These are phyloP conservation scores for Tokudaia tokunoshimensis DNA, from an alignment of 2,797 vertebrate genomes.

Conservation along the genomic window DNA sequence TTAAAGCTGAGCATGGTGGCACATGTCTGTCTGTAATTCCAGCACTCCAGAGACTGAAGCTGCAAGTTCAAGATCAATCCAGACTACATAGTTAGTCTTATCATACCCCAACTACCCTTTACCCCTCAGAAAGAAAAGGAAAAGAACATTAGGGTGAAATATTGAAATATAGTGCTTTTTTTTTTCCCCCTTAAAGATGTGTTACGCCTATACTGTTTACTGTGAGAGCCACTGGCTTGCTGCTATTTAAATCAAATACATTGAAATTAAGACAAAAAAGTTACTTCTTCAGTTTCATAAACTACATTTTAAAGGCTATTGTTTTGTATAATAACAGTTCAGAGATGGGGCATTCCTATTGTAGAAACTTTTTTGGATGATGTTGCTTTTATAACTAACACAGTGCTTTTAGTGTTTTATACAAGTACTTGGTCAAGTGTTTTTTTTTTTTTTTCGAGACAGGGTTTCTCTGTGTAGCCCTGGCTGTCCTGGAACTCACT, in stretches of 20 bases:
- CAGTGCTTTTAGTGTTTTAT: background rate
- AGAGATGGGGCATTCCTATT: background rate
- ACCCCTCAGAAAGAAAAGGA: background rate
- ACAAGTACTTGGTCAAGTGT: background rate
- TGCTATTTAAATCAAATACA: background rate
- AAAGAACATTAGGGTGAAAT: slow-evolving; percentile 8
- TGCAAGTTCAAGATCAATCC: background rate
- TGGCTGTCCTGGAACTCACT: too few relatives aligned
- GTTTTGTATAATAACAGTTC: background rate
- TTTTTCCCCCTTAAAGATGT: background rate
- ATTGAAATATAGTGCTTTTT: background rate
- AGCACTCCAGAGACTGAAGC: background rate
- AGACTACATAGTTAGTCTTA: background rate
- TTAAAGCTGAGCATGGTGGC: background rate
- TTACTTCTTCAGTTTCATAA: background rate
- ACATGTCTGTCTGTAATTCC: background rate
- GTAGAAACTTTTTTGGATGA: background rate
- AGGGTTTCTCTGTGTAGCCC: too few relatives aligned
- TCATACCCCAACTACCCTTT: background rate
- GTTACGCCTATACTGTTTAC: background rate
- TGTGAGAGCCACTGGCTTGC: background rate
- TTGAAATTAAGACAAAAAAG: background rate
- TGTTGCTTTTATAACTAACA: background rate
- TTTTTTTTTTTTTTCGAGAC: background rate
- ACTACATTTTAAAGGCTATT: background rate